Base-by-base conservation (phyloP, 2,113 vertebrate genomes). In the Paedocypris sp. region DNA sequence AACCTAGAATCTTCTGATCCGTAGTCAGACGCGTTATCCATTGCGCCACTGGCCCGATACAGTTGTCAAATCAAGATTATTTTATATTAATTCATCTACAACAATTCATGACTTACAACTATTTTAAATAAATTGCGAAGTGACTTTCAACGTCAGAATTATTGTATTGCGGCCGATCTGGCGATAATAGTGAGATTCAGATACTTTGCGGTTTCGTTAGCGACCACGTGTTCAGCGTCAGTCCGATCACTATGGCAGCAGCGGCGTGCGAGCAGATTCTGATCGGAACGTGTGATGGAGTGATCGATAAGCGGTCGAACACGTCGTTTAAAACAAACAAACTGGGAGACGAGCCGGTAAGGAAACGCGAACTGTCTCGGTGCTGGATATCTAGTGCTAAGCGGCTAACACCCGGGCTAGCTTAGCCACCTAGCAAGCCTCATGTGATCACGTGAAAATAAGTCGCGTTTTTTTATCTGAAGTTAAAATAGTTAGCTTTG, bases 1-100 rank as follows among this genome's bases (percentile, higher is more conserved):
- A 90, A 88, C 83, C 86, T 89, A 77, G 82, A 88, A 88, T 87
- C 85, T 87, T 87, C 84, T 87, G 85, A 88, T 86, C 84, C 83
- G 85, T 86, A 88, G 86, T 86, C 83, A 89, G 84, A 86, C 85
- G 83, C 82, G 81, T 86, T 83, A 88, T 88, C 83, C 87, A 86
- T 87, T 88, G 86, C 86, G 82, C 86, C 85, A 88, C 83, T 86
- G 82, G 85, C 83, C 86, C 85, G 16, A 28, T 54, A 10, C 13
- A 19, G 8, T 11, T 20, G 2, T 2, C 4, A 11, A 42, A 20
- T 13, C n/a, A n/a, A n/a, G n/a, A n/a, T n/a, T n/a, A 41, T 41
- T 11, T 42, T 11, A 20, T 2, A 42, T 42, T 20, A 6, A 20
- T n/a, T n/a, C n/a, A n/a, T n/a, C n/a, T n/a, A 42, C 39, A 10